Base-by-base conservation (phyloP, 2,113 vertebrate species). In the Datnioides undecimradiatus region DNA sequence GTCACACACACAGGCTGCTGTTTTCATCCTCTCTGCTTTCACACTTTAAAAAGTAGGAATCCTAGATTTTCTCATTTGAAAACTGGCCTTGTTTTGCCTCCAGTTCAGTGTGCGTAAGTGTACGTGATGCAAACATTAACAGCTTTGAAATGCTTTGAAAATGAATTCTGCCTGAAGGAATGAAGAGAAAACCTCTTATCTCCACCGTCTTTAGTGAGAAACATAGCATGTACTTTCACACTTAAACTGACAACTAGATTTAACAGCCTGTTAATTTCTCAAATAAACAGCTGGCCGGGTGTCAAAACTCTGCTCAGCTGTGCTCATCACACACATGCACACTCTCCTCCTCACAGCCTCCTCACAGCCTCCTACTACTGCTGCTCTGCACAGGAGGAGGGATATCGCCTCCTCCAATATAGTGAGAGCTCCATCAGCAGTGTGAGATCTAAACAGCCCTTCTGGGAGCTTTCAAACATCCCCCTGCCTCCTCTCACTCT, bases 401-500 rank as follows among this genome's bases (percentile, higher is more conserved):
- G 19, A 48, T 33, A 16, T 1, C 3, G 21, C 29, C 69, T 48
- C 55, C 3, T 73, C 33, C 17, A 40, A 40, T 40, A 31, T 3
- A 73, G 25, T 40, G 6, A 73, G 48, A 49, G 33, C 58, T 58
- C 58, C 38, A 48, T 70, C 72, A 75, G 46, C 57, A 16, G 29
- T 33, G 31, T 49, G 57, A 49, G 31, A 40, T 46, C 69, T 31
- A 63, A 75, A 69, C 38, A 45, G 48, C 7, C 48, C 72, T 63
- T 11, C 11, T 34, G 65, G 64, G 71, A 74, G 34, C 72, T n/a
- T 49, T 75, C 16, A 76, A 43, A 57, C 34, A 16, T 9, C 14
- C 60, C 36, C 8, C 49, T 59, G 14, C 41, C 52, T 73, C 33
- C 52, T 33, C 59, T 66, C 43, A 25, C 40, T 76, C 6, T 27